Evolutionary conservation across 2,888 invertebrate species (phyloP).

Genomic region (Cataglyphis cursor): DNA sequence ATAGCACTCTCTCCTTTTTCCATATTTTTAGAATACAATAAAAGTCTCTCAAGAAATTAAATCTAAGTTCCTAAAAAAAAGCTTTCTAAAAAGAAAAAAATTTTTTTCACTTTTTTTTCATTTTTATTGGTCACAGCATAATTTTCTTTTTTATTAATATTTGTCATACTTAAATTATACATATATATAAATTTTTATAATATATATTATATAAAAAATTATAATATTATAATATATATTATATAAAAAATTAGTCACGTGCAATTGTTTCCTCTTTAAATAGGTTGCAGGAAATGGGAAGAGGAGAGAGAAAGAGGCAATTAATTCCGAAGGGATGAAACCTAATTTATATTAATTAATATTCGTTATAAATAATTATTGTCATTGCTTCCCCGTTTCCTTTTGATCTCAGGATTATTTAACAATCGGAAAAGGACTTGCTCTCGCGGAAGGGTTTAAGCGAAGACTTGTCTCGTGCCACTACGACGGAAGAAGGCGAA

Average conservation of each 20-base stretch:
- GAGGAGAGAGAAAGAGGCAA: neutral
- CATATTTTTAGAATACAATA: neutral
- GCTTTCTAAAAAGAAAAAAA: neutral
- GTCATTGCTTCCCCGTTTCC: neutral
- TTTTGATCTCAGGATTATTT: neutral
- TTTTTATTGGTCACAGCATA: neutral
- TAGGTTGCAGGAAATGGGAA: neutral
- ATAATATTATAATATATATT: neutral
- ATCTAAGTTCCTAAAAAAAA: neutral
- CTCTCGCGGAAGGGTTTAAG: slow-evolving; percentile 34
- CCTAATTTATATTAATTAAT: neutral
- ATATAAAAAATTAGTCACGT: neutral
- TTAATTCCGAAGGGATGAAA: neutral
- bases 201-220: neutral
- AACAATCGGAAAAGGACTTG: neutral
- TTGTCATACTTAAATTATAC: neutral
- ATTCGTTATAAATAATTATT: neutral
- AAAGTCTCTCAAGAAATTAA: neutral
- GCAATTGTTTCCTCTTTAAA: neutral
- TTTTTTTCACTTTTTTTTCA: too few relatives aligned
- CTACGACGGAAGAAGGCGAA: slow-evolving; percentile 74
- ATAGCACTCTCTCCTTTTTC: neutral
- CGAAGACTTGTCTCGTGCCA: slow-evolving; percentile 52
- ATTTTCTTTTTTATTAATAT: slow-evolving; percentile 14
- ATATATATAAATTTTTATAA: neutral